Evolutionary conservation across 1,140 invertebrate genomes (phyloP).

Genomic region (Latrodectus geometricus): DNA sequence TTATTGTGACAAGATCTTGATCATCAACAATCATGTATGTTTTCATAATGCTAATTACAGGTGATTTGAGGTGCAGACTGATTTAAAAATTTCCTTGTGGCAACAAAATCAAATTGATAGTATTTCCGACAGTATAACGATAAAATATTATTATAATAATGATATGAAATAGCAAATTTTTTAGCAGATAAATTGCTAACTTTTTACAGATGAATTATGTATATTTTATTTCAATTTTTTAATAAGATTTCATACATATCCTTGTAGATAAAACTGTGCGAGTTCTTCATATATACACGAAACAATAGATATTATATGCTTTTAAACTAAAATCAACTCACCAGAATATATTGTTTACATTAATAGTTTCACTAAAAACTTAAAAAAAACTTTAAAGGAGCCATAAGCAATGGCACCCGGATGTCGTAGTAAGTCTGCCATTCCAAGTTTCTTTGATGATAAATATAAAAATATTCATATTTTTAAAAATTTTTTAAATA

Average conservation of each 20-base stretch:
- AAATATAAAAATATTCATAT: too few relatives aligned
- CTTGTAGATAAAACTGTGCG: neutral
- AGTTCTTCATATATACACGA: neutral
- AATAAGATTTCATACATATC: neutral
- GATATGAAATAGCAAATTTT: too few relatives aligned
- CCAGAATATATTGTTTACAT: slow-evolving; percentile 53
- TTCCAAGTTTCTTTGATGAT: slow-evolving; percentile 17
- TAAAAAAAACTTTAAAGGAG: slow-evolving; percentile 61
- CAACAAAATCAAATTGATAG: neutral
- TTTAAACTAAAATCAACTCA: slow-evolving; percentile 35
- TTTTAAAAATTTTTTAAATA: too few relatives aligned
- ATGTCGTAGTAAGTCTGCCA: slow-evolving; percentile 58
- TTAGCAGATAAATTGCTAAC: neutral
- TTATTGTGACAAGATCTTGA: neutral
- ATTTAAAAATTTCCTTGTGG: neutral
- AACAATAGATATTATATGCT: neutral
- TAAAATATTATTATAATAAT: neutral
- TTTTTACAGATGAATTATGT: neutral
- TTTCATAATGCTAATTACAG: neutral
- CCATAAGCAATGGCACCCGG: slow-evolving; percentile 62
- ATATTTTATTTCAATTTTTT: slow-evolving; percentile 3
- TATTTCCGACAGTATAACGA: neutral
- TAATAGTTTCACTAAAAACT: slow-evolving; percentile 55
- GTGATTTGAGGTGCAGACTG: neutral
- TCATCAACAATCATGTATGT: neutral